Evolutionary conservation across 2,888 invertebrate species (phyloP).

Genomic region (Podabrus alpinus): DNA sequence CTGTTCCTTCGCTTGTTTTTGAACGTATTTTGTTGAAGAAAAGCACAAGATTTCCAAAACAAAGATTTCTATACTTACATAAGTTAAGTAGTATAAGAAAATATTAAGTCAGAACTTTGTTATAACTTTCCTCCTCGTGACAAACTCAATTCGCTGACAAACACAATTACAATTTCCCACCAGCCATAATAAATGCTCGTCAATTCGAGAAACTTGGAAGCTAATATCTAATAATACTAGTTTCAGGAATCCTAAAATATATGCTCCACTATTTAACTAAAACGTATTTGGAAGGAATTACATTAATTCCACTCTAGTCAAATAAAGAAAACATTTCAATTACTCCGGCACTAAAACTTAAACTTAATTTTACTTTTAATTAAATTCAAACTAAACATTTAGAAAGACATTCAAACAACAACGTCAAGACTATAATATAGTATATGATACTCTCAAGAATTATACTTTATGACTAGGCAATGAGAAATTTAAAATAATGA

Average conservation of each 20-base stretch:
- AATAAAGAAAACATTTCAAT: background rate
- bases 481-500: no score
- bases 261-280: background rate
- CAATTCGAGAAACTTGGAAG: conserved; percentile 5
- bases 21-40: background rate
- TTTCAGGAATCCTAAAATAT: conserved; percentile 1
- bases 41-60: background rate
- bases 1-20: no score
- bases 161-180: background rate
- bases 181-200: conserved; percentile 7
- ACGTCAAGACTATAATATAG: background rate
- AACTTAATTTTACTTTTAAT: background rate
- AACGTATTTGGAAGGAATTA: background rate
- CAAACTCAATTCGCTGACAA: conserved; percentile 1
- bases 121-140: conserved; percentile 9
- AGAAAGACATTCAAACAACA: background rate
- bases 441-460: no score
- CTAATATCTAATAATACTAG: conserved; percentile 6
- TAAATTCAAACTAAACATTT: background rate
- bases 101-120: conserved; percentile 4
- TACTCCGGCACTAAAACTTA: background rate
- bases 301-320: background rate
- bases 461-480: no score
- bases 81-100: background rate
- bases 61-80: background rate